These are phyloP conservation scores for Vandiemenella viatica DNA, from an alignment of 2,888 invertebrate genomes.

Conservation along the genomic window DNA sequence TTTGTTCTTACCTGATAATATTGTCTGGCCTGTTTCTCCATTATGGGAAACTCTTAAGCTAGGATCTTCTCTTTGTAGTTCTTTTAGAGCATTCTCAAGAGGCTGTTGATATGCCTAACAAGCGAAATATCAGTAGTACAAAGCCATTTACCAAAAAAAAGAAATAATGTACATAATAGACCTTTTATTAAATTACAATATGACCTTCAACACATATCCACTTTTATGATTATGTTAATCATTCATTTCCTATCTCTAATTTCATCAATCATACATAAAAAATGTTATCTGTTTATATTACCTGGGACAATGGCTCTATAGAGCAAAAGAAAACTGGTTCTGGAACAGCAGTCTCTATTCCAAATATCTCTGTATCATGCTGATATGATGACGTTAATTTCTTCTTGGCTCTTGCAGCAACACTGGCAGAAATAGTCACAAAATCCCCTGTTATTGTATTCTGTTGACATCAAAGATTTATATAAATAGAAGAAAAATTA, in stretches of 20 bases:
- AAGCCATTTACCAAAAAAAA: neutral
- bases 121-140: neutral
- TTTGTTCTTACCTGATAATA: slow-evolving; percentile 55
- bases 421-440: slow-evolving; percentile 41
- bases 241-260: no score
- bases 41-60: slow-evolving; percentile 63
- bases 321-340: slow-evolving; percentile 95
- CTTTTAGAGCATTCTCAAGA: slow-evolving; percentile 64
- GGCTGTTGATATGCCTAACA: slow-evolving; percentile 47
- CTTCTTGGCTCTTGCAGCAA: slow-evolving; percentile 42
- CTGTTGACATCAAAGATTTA: slow-evolving; percentile 11
- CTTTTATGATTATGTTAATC: no score
- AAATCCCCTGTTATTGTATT: slow-evolving; percentile 58
- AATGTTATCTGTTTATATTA: slow-evolving; percentile 9
- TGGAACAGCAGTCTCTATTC: slow-evolving; percentile 54
- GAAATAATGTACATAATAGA: neutral
- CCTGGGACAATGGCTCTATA: slow-evolving; percentile 72
- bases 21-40: slow-evolving; percentile 70
- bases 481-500: neutral
- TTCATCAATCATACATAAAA: neutral
- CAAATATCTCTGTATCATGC: slow-evolving; percentile 28
- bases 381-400: slow-evolving; percentile 26
- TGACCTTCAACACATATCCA: no score
- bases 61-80: slow-evolving; percentile 82
- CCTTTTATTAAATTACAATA: no score